Percentiles rank a stretch among this genome's conserved stretches.
These are phyloP conservation scores for Melangyna quadrimaculata DNA, from an alignment of 2,888 invertebrate species.

Conservation along the genomic window DNA sequence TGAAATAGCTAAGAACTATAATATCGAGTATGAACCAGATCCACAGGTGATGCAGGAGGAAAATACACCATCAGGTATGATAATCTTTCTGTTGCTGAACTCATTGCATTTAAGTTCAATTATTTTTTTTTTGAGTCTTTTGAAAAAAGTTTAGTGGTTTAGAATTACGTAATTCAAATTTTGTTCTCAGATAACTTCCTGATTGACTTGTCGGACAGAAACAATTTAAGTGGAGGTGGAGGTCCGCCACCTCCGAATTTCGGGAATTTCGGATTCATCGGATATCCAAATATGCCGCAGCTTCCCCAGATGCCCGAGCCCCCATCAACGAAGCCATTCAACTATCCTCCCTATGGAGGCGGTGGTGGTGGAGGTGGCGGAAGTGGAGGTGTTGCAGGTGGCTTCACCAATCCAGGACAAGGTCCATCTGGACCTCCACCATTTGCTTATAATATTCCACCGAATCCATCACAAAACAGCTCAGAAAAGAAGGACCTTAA, in stretches of 20 bases:
- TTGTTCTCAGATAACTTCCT: slow-evolving; percentile 83
- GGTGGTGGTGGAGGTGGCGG: slow-evolving; percentile 80
- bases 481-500: slow-evolving; percentile 85
- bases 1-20: slow-evolving; percentile 97
- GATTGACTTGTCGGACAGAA: slow-evolving; percentile 85
- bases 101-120: not conserved
- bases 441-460: slow-evolving; percentile 85
- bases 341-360: slow-evolving; percentile 83
- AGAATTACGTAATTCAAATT: not conserved
- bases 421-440: slow-evolving; percentile 74
- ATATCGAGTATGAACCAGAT: slow-evolving; percentile 97
- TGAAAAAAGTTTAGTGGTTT: not conserved
- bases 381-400: slow-evolving; percentile 73
- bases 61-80: slow-evolving; percentile 78
- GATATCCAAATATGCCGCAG: slow-evolving; percentile 88
- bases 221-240: slow-evolving; percentile 83
- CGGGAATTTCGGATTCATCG: slow-evolving; percentile 94
- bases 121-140: not conserved
- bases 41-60: slow-evolving; percentile 93
- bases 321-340: slow-evolving; percentile 84
- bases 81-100: not conserved
- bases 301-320: slow-evolving; percentile 83
- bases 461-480: slow-evolving; percentile 79
- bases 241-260: slow-evolving; percentile 85
- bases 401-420: slow-evolving; percentile 31